Conservation (phyloP, 2,797 vertebrate genomes). For the Spinibarbus caldwelli region DNA sequence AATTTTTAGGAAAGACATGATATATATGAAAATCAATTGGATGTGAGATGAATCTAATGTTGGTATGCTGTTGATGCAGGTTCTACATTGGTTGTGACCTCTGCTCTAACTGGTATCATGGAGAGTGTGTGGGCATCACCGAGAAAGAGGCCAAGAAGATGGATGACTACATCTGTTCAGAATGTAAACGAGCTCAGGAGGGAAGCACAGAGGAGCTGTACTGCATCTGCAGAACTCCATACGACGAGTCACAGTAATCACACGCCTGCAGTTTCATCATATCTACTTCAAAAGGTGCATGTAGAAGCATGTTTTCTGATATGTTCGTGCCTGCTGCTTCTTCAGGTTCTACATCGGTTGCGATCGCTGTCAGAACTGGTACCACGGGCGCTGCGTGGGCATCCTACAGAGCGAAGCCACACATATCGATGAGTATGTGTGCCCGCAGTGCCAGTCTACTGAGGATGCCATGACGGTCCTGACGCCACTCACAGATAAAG, state of each 20-base stretch:
- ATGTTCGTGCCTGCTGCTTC: neutral
- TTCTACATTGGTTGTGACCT: constrained; percentile 99
- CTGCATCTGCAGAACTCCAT: constrained; percentile 99
- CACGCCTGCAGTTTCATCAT: neutral
- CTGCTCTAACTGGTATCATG: constrained; percentile 99
- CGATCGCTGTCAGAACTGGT: constrained; percentile 99
- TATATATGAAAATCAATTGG: neutral
- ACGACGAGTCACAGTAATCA: constrained; percentile 96
- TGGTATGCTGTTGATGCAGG: constrained; percentile 74
- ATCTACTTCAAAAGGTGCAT: neutral
- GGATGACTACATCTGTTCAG: constrained; percentile 98
- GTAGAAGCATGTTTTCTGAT: neutral
- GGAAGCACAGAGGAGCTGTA: constrained; percentile 93
- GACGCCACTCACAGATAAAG: constrained; percentile 94
- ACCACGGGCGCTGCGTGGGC: constrained; percentile 97
- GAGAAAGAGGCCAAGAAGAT: constrained; percentile 99
- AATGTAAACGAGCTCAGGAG: constrained; percentile 97
- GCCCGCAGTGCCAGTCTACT: constrained; percentile 97
- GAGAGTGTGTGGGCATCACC: constrained; percentile 97
- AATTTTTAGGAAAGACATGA: neutral
- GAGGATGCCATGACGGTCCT: constrained; percentile 99
- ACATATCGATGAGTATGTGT: constrained; percentile 97
- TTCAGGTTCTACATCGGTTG: constrained; percentile 98
- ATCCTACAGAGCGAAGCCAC: constrained; percentile 97
- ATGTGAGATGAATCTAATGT: neutral